Conservation (phyloP, 2,113 vertebrate species). For the Rallus limicola region DNA sequence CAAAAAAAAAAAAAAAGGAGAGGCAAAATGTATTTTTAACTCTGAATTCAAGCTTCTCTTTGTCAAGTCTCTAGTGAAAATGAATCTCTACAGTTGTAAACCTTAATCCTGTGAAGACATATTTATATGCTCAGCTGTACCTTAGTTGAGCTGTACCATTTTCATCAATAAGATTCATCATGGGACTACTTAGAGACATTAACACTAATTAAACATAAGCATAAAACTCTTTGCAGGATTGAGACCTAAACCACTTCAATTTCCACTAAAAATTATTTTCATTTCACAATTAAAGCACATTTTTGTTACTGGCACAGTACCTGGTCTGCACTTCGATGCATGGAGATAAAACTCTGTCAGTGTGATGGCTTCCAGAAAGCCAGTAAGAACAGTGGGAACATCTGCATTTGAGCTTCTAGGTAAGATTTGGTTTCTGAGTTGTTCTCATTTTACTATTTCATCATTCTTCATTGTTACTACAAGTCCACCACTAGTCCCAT, state of each 20-base stretch:
- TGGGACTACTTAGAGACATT: conserved; percentile 48
- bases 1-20: background rate
- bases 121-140: background rate
- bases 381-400: background rate
- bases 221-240: conserved; percentile 38
- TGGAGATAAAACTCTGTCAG: background rate
- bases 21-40: background rate
- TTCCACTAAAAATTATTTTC: conserved; percentile 51
- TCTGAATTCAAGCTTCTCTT: background rate
- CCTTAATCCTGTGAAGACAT: background rate
- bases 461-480: background rate
- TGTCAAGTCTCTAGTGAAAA: background rate
- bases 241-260: conserved; percentile 8
- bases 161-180: conserved; percentile 24
- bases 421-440: background rate
- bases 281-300: conserved; percentile 27
- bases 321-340: background rate
- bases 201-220: conserved; percentile 47
- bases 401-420: background rate
- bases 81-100: background rate
- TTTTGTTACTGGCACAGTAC: background rate
- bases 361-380: background rate
- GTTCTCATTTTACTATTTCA: background rate
- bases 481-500: background rate
- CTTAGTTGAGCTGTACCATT: background rate